Evolutionary conservation across 1,140 invertebrate genomes (phyloP), one percentile per base, ranked within the genome.

Genomic region (Thereuonema tuberculata): DNA sequence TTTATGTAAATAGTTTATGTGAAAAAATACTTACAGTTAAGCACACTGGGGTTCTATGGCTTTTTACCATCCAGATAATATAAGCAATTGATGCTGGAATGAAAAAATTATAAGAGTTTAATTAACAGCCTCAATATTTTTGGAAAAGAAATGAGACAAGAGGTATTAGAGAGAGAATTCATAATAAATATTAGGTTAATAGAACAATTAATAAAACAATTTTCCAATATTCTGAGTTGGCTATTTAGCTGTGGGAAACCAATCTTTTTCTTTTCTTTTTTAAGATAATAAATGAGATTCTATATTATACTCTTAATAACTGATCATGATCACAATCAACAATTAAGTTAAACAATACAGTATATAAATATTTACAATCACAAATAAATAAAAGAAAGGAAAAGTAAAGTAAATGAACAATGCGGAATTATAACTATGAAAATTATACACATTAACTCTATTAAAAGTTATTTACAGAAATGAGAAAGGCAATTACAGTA

Each of bases 51-150:
- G 85, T 75, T 67, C 80, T 79, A 72, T 88, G 86, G 59, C 82
- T 81, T 74, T 84, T 85, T 62, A 95, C 82, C 1, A 87, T 89
- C 82, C 93, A 96, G 23, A 93, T 71, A 88, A 95, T 94, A 72
- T 92, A 95, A 54, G 87, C 79, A 52, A 94, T 79, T 1, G 90
- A 93, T 20, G 89, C 84, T 69, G 27, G 9, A 64, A 64, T 26
- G 24, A 48, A 48, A 66, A 67, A 17, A 46, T 43, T 49, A 55
- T 60, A 15, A 60, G 57, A 61, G 27, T 43, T 43, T 9, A 43
- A 9, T 12, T n/a, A 9, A 43, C 9, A n/a, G 37, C 9, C 9
- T 43, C 9, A n/a, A 12, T 9, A n/a, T 43, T 9, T n/a, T 43
- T 43, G 9, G 37, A 12, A n/a, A 9, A 12, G 37, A 9, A 43